phyloP scores from a whole-genome alignment of 2,888 invertebrate genomes.

The Nyleta sp. region DNA sequence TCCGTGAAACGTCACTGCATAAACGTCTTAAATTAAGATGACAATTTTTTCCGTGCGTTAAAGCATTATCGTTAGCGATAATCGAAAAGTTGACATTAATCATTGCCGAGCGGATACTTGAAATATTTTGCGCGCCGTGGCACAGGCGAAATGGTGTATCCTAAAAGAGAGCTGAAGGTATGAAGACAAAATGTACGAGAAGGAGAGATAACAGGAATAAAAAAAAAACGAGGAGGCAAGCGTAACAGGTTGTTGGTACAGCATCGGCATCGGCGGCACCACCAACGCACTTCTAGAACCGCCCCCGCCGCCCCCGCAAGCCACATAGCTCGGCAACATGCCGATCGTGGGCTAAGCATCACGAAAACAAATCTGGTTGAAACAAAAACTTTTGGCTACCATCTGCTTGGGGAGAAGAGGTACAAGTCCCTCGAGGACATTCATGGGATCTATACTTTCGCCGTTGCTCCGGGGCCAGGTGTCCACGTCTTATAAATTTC shows the following conservation, averaged over 20 bases:
- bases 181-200: constrained; percentile 52
- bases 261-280: constrained; percentile 55
- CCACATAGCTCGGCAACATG: constrained; percentile 55
- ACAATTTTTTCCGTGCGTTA: too few species aligned
- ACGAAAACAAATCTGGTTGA: constrained; percentile 77
- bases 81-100: constrained; percentile 15
- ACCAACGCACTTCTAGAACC: constrained; percentile 61
- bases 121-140: constrained; percentile 5
- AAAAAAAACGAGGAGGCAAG: constrained; percentile 55
- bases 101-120: neutral
- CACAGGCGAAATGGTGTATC: constrained; percentile 22
- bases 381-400: constrained; percentile 75
- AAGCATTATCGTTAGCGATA: neutral
- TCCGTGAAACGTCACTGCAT: too few species aligned
- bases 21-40: too few species aligned
- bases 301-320: constrained; percentile 52
- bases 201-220: constrained; percentile 27
- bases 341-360: constrained; percentile 65
- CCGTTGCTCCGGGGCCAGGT: constrained; percentile 73
- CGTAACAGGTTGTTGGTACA: constrained; percentile 65
- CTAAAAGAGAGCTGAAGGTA: constrained; percentile 47
- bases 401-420: constrained; percentile 71
- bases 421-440: constrained; percentile 59
- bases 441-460: constrained; percentile 65
- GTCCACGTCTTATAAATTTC: constrained; percentile 77